phyloP scores from a whole-genome alignment of 64 coral and sea anemone genomes.

The Acropora tenuis region DNA sequence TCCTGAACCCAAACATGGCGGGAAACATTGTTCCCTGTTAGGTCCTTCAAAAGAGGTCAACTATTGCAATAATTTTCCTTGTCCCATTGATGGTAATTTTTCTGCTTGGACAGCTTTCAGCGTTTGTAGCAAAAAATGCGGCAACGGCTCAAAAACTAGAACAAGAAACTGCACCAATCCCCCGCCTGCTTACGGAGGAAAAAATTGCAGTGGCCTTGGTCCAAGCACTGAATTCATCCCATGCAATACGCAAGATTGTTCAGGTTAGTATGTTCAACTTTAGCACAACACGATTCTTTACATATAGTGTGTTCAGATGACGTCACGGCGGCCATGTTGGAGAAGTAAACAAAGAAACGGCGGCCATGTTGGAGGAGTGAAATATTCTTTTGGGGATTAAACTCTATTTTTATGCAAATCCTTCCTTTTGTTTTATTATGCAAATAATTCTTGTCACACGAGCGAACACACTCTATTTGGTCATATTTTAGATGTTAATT shows the following conservation, averaged over 20 bases:
- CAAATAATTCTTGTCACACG: too few species aligned
- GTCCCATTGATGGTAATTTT: constrained; percentile 84
- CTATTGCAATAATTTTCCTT: constrained; percentile 64
- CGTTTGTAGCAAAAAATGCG: constrained; percentile 57
- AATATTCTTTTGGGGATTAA: too few species aligned
- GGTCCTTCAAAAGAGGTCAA: constrained; percentile 39
- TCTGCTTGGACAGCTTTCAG: constrained; percentile 37
- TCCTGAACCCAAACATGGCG: constrained; percentile 74
- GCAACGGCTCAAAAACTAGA: constrained; percentile 20
- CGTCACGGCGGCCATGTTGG: too few species aligned
- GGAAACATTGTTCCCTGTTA: constrained; percentile 70
- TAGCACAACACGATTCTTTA: neutral
- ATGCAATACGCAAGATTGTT: constrained; percentile 56
- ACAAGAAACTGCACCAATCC: constrained; percentile 55
- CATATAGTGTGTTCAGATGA: too few species aligned
- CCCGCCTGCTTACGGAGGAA: constrained; percentile 27
- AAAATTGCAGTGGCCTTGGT: constrained; percentile 30
- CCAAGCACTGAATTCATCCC: constrained; percentile 2
- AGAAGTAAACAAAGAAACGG: too few species aligned
- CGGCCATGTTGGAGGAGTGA: too few species aligned
- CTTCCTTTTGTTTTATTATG: too few species aligned
- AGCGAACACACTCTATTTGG: too few species aligned
- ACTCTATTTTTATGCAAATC: too few species aligned
- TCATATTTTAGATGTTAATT: too few species aligned
- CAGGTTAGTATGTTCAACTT: constrained; percentile 16